A percentile compares a stretch with the other conserved stretches of the same genome.
Conservation (phyloP, 2,888 invertebrate genomes). For the Stenichneumon culpator region DNA sequence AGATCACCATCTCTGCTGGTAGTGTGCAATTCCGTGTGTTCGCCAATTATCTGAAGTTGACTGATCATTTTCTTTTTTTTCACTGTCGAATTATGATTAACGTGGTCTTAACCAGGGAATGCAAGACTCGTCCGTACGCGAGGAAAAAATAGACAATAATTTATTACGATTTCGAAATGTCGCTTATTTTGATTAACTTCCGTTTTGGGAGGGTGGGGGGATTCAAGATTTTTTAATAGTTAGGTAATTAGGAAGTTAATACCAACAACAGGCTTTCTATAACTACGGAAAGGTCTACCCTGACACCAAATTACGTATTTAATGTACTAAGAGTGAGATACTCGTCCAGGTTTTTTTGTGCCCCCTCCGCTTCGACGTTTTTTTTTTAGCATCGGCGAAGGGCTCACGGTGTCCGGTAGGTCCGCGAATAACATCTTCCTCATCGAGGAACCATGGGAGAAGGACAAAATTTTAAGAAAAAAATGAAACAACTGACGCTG, state of each 20-base stretch:
- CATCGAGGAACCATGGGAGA: constrained; percentile 25
- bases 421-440: constrained; percentile 40
- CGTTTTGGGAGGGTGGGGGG: constrained; percentile 48
- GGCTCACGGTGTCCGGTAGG: constrained; percentile 60
- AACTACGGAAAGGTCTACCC: constrained; percentile 88
- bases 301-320: constrained; percentile 95
- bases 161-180: constrained; percentile 68
- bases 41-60: constrained; percentile 18
- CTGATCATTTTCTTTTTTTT: constrained; percentile 27
- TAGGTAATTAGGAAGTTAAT: constrained; percentile 79
- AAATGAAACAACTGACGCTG: constrained; percentile 12
- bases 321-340: constrained; percentile 90
- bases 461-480: constrained; percentile 26
- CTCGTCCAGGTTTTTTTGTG: constrained; percentile 84
- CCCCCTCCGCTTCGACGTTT: constrained; percentile 37
- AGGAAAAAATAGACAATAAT: constrained; percentile 72
- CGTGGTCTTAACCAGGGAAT: constrained; percentile 26
- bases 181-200: constrained; percentile 63
- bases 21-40: constrained; percentile 14
- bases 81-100: constrained; percentile 18
- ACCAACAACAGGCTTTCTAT: constrained; percentile 84
- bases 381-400: constrained; percentile 32
- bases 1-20: constrained; percentile 11
- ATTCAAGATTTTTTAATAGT: constrained; percentile 55
- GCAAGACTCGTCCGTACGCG: constrained; percentile 52